These are phyloP conservation scores for Lota lota DNA, from an alignment of 2,113 vertebrate species.

Conservation along the genomic window DNA sequence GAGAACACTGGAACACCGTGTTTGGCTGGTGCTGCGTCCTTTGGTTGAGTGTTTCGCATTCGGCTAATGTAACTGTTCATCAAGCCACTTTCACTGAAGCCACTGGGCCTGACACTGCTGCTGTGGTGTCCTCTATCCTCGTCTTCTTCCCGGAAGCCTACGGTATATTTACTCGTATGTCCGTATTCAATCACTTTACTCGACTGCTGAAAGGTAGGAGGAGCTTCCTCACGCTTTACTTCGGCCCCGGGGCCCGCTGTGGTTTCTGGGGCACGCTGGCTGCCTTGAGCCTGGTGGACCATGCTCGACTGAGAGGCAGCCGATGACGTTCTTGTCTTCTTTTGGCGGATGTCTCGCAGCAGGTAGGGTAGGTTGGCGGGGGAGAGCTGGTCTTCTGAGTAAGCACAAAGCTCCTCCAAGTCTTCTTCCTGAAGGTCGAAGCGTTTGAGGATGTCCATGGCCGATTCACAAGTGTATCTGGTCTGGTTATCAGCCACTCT, in stretches of 20 bases:
- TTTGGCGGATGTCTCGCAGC: slow-evolving; percentile 84
- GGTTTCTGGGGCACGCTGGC: background rate
- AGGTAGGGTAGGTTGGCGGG: slow-evolving; percentile 90
- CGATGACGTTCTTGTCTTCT: slow-evolving; percentile 77
- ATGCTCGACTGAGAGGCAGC: slow-evolving; percentile 29
- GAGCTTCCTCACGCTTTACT: rapidly evolving
- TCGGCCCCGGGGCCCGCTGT: background rate
- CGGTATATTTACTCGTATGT: slow-evolving; percentile 82
- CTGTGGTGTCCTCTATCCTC: slow-evolving; percentile 17
- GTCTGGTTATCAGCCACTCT: slow-evolving; percentile 40
- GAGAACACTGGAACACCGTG: slow-evolving; percentile 17
- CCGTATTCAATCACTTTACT: slow-evolving; percentile 92
- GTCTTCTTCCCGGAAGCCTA: slow-evolving; percentile 66
- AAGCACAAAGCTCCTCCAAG: slow-evolving; percentile 86
- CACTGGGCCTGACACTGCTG: background rate
- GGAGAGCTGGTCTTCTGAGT: slow-evolving; percentile 88
- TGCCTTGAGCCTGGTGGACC: slow-evolving; percentile 8
- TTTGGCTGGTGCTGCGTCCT: slow-evolving; percentile 45
- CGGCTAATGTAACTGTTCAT: slow-evolving; percentile 1
- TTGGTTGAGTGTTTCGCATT: slow-evolving; percentile 49
- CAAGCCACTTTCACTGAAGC: background rate
- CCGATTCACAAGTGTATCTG: slow-evolving; percentile 85
- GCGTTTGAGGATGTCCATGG: slow-evolving; percentile 85
- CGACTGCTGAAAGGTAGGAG: slow-evolving; percentile 60
- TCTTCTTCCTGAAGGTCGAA: slow-evolving; percentile 93